Percentiles rank a stretch among this genome's conserved stretches.
These are phyloP conservation scores for Hycleus cichorii DNA, from an alignment of 1,140 invertebrate genomes.

Conservation along the genomic window DNA sequence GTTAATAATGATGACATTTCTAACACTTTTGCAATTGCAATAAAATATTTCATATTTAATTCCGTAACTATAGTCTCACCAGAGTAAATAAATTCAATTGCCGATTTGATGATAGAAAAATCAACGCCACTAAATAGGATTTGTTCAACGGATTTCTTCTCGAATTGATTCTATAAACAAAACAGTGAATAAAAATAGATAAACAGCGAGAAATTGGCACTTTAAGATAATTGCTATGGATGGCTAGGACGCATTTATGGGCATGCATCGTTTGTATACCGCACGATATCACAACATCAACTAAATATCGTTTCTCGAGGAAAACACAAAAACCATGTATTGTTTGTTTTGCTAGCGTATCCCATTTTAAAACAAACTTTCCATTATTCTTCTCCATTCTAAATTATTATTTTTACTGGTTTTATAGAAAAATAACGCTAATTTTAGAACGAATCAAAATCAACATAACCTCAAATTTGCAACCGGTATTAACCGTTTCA, in stretches of 20 bases:
- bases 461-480: no score
- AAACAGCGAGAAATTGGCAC: conserved; percentile 11
- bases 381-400: conserved; percentile 23
- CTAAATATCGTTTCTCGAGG: conserved; percentile 38
- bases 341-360: conserved; percentile 32
- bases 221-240: conserved; percentile 17
- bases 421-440: no score
- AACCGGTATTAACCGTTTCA: no score
- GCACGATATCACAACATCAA: conserved; percentile 38
- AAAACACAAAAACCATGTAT: conserved; percentile 32
- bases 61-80: conserved; percentile 34
- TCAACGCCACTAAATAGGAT: conserved; percentile 35
- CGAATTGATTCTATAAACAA: conserved; percentile 24
- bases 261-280: conserved; percentile 36
- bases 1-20: conserved; percentile 33
- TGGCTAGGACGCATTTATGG: conserved; percentile 38
- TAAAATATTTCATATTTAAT: conserved; percentile 33
- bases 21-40: conserved; percentile 36
- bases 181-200: background rate
- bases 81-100: conserved; percentile 39
- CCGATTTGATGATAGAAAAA: conserved; percentile 32
- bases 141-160: conserved; percentile 30
- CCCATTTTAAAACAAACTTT: conserved; percentile 32
- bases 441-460: no score
- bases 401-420: no score